Base-by-base conservation (phyloP, 2,113 vertebrate species). In the Hiodon alosoides region DNA sequence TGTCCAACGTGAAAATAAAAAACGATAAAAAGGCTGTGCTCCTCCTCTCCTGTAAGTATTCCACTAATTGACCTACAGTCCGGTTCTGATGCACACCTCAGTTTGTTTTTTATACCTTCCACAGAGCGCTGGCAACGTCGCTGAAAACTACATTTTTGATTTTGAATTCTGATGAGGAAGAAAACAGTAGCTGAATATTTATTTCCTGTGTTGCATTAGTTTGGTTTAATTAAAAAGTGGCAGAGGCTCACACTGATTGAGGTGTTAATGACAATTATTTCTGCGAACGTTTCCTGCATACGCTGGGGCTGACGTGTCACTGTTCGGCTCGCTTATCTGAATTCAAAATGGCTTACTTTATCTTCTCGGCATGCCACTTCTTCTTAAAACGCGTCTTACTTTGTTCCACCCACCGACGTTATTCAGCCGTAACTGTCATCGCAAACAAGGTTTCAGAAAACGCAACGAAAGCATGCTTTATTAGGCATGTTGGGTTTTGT, bases 201-300 rank as follows among this genome's bases (percentile, higher is more conserved):
- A 71, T 67, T 67, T 77, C 58, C 67, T 69, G 10, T 54, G 66
- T 81, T 7, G 0, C 47, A 16, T 66, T 73, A 55, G 53, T 79
- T 75, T 0, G 64, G 60, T 80, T 76, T 77, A 77, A 80, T 82
- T 81, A 78, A 78, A 66, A 55, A 70, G 71, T 47, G 71, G 46
- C 73, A 76, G 60, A 69, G 60, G 69, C 69, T 76, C 76, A 78
- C 79, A 72, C 67, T 7, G 54, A 47, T 71, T 13, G 5, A 85
- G 66, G 48, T 80, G 79, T 81, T 60, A 77, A 9, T 77, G 68
- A 80, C 79, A 79, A 70, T 0, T 78, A 47, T 75, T 76, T 16
- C 74, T 77, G 67, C 11, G 65, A 69, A 69, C 71, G 66, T 73
- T 79, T 54, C 69, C 78, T 61, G 17, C 48, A 53, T 75, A 59